Percentiles rank a stretch among this genome's conserved stretches.
Evolutionary conservation across 2,888 invertebrate species (phyloP).

Genomic region (Helobdella robusta): DNA sequence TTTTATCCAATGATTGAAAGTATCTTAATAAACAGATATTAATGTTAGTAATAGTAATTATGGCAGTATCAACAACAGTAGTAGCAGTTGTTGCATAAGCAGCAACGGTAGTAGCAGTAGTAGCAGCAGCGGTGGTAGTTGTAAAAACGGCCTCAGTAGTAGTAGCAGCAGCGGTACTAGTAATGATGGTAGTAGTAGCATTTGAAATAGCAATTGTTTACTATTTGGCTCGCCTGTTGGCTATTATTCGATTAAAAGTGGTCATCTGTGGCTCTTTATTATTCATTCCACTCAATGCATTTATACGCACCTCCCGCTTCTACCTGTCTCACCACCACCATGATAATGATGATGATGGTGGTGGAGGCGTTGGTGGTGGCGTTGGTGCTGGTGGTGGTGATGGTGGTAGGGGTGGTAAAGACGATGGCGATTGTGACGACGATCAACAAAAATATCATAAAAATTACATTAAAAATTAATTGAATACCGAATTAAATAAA

Average conservation of each 20-base stretch:
- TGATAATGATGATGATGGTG: constrained; percentile 3
- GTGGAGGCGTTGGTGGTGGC: constrained; percentile 4
- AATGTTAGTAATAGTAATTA: not conserved
- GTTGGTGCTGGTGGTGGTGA: constrained; percentile 5
- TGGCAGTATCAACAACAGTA: not conserved
- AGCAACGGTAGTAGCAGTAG: too few species aligned
- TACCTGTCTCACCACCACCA: too few species aligned
- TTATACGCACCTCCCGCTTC: too few species aligned
- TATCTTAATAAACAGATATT: too few species aligned
- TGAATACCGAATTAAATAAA: too few species aligned
- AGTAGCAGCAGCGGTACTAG: not conserved
- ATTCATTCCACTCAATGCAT: too few species aligned
- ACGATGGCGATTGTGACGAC: not conserved
- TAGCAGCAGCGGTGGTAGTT: not conserved
- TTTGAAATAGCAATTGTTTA: not conserved
- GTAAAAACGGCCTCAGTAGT: not conserved
- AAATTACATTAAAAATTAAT: not conserved
- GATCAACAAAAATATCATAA: not conserved
- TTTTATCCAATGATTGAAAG: too few species aligned
- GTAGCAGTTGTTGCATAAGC: not conserved
- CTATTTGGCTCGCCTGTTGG: too few species aligned
- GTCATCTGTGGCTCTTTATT: too few species aligned
- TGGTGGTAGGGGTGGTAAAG: not conserved
- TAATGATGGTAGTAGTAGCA: constrained; percentile 1
- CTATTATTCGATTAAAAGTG: too few species aligned